Percentiles rank a stretch among this genome's conserved stretches.
Conservation (phyloP, 2,888 invertebrate species). For the Cephalotes varians region DNA sequence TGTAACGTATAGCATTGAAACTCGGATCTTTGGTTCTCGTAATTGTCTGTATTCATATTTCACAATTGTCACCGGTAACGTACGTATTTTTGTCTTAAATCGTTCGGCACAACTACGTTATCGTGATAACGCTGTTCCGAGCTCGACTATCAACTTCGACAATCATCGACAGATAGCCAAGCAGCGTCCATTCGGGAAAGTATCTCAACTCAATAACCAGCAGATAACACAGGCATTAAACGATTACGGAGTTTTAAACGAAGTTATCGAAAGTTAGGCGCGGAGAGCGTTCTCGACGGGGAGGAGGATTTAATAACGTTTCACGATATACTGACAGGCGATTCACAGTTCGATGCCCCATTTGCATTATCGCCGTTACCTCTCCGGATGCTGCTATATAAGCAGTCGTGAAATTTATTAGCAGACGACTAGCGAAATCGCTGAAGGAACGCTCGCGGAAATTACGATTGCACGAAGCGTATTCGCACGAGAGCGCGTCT, state of each 20-base stretch:
- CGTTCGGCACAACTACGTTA: neutral
- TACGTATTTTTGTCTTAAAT: neutral
- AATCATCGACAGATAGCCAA: slow-evolving; percentile 25
- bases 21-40: neutral
- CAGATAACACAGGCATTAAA: slow-evolving; percentile 53
- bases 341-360: slow-evolving; percentile 35
- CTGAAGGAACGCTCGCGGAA: neutral
- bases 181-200: slow-evolving; percentile 39
- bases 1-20: neutral
- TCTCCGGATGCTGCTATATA: neutral
- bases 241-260: slow-evolving; percentile 53
- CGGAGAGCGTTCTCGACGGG: neutral
- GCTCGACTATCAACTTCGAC: slow-evolving; percentile 17
- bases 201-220: slow-evolving; percentile 52
- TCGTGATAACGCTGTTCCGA: neutral
- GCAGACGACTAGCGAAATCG: slow-evolving; percentile 1
- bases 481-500: neutral
- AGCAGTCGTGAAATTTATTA: slow-evolving; percentile 43
- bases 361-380: slow-evolving; percentile 41
- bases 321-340: slow-evolving; percentile 44
- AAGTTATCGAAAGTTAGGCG: slow-evolving; percentile 52
- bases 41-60: neutral
- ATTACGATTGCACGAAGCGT: slow-evolving; percentile 4
- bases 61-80: neutral
- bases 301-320: slow-evolving; percentile 41